Conservation (phyloP, 2,888 invertebrate genomes). For the Drosophila lacicola region DNA sequence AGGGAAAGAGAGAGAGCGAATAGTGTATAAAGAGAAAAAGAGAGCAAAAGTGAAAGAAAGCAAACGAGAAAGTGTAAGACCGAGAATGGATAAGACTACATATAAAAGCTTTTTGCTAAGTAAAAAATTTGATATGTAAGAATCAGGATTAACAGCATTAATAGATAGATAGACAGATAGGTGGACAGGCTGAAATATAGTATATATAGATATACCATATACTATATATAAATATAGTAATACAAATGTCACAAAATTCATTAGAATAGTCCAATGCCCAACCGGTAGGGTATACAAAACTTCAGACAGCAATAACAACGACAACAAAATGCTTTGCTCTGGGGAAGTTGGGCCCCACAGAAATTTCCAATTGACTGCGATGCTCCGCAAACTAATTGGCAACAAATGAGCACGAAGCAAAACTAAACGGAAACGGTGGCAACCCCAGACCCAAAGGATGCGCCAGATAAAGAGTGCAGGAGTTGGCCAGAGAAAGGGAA, state of each 20-base stretch:
- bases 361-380: slow-evolving; percentile 80
- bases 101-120: too few species aligned
- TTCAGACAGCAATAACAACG: slow-evolving; percentile 14
- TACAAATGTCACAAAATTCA: too few species aligned
- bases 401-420: slow-evolving; percentile 75
- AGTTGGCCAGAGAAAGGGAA: slow-evolving; percentile 7
- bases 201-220: too few species aligned
- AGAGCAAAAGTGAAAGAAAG: background rate
- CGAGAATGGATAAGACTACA: too few species aligned
- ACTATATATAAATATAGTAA: too few species aligned
- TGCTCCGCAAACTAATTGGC: slow-evolving; percentile 79
- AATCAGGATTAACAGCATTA: too few species aligned
- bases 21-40: too few species aligned
- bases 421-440: slow-evolving; percentile 33
- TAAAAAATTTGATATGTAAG: too few species aligned
- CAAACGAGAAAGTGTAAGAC: too few species aligned
- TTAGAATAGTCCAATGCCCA: too few species aligned
- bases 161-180: too few species aligned
- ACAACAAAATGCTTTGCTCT: slow-evolving; percentile 7
- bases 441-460: slow-evolving; percentile 1
- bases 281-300: slow-evolving; percentile 8
- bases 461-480: slow-evolving; percentile 1
- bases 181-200: too few species aligned
- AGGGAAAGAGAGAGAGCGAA: background rate
- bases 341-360: slow-evolving; percentile 19